Evolutionary conservation across 2,888 invertebrate species (phyloP).

Genomic region (Lasioglossum pauxillum): DNA sequence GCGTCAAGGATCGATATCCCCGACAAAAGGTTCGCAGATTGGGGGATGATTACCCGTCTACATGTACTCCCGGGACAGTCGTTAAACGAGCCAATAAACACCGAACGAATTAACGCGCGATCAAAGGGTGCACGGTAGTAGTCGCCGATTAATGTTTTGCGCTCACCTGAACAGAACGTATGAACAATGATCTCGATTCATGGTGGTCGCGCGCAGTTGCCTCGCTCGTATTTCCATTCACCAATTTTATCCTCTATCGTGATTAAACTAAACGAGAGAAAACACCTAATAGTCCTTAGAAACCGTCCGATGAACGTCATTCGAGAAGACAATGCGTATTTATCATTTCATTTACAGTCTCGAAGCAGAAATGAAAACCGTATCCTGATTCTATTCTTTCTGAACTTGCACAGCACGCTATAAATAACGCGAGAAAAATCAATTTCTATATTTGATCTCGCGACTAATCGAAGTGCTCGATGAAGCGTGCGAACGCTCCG

Average conservation of each 20-base stretch:
- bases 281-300: not conserved
- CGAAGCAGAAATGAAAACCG: not conserved
- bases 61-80: conserved; percentile 19
- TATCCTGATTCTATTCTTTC: not conserved
- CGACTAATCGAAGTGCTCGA: not conserved
- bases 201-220: not conserved
- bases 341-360: not conserved
- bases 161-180: not conserved
- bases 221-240: not conserved
- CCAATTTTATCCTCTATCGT: not conserved
- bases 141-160: not conserved
- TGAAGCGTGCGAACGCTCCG: not conserved
- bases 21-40: conserved; percentile 41
- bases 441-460: not conserved
- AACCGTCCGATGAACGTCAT: not conserved
- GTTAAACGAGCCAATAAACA: conserved; percentile 29
- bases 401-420: not conserved
- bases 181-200: not conserved
- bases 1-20: conserved; percentile 34
- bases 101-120: conserved; percentile 19
- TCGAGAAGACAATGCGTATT: not conserved
- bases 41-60: conserved; percentile 32
- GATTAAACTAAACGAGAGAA: not conserved
- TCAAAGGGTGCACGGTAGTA: not conserved
- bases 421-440: conserved; percentile 9